Conservation (phyloP, 92 coral and sea anemone species). For the Epizoanthus ramosus region DNA sequence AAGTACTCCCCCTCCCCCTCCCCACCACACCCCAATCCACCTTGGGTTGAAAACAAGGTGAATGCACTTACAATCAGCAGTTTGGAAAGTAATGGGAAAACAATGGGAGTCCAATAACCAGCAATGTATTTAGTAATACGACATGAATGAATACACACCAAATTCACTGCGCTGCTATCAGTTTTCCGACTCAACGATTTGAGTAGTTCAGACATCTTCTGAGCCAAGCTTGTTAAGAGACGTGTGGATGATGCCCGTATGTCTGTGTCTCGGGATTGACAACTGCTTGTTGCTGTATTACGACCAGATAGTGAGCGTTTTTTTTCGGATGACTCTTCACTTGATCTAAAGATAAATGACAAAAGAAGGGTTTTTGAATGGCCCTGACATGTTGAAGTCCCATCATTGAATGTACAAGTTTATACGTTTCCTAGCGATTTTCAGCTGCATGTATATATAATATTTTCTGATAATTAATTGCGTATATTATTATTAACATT, state of each 20-base stretch:
- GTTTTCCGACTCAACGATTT: constrained; percentile 11
- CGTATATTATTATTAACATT: not conserved
- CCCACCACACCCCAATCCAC: too few relatives aligned
- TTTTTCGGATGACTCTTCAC: constrained; percentile 29
- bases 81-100: too few relatives aligned
- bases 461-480: not conserved
- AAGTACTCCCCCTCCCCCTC: too few relatives aligned
- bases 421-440: not conserved
- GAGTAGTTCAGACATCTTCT: constrained; percentile 10
- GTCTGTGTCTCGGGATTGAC: not conserved
- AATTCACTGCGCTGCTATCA: not conserved
- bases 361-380: not conserved
- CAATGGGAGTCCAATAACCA: too few relatives aligned
- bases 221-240: constrained; percentile 15
- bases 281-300: not conserved
- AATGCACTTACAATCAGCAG: too few relatives aligned
- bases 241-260: not conserved
- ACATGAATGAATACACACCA: constrained; percentile 2
- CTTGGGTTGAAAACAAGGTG: too few relatives aligned
- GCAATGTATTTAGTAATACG: too few relatives aligned
- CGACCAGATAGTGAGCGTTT: not conserved
- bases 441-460: too few relatives aligned
- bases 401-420: not conserved
- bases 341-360: not conserved
- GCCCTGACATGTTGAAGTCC: not conserved